These are phyloP conservation scores for Xiphorhynchus erythropygius DNA, from an alignment of 2,797 vertebrate species.

Conservation along the genomic window DNA sequence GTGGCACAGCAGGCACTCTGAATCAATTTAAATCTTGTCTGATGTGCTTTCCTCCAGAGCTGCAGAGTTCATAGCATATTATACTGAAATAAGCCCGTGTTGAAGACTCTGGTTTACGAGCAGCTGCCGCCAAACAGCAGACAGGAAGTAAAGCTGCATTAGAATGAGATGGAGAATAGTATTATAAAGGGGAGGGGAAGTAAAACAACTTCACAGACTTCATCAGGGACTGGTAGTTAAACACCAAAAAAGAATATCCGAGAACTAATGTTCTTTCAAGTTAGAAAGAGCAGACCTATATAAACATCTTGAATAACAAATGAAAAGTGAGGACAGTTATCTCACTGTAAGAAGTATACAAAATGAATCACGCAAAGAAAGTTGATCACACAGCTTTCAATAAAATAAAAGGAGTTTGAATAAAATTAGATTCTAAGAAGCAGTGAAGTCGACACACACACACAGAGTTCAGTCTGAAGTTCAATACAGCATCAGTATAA, in stretches of 20 bases:
- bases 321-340: neutral
- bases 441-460: neutral
- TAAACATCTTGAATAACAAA: neutral
- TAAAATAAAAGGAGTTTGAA: neutral
- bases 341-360: neutral
- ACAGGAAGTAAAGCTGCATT: slow-evolving; percentile 38
- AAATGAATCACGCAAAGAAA: neutral
- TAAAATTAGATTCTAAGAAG: neutral
- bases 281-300: neutral
- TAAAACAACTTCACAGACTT: neutral
- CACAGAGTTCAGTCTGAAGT: neutral
- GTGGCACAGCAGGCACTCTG: neutral
- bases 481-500: accelerated
- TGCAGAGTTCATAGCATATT: accelerated
- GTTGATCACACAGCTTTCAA: neutral
- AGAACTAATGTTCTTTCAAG: neutral
- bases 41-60: neutral
- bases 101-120: neutral
- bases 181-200: neutral
- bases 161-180: neutral
- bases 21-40: neutral
- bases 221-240: neutral
- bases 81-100: neutral
- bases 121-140: slow-evolving; percentile 7
- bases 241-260: neutral